phyloP scores from a whole-genome alignment of 2,888 invertebrate genomes.

The Synanthedon andrenaeformis region DNA sequence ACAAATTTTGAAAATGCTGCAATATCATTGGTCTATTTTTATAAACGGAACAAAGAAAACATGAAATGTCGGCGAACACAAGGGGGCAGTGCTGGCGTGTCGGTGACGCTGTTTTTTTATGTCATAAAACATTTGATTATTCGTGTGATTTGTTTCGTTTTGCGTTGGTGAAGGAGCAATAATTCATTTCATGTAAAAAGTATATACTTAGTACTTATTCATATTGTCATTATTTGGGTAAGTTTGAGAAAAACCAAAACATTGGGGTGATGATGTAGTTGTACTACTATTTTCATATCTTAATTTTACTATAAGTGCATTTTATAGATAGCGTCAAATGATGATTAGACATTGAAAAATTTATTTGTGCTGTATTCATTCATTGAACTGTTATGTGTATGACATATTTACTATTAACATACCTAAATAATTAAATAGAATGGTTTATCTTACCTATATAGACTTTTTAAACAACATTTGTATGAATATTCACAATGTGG shows the following conservation, averaged over 20 bases:
- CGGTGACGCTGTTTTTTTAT: conserved; percentile 52
- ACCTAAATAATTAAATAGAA: too few species aligned
- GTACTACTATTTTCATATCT: background rate
- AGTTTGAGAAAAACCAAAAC: conserved; percentile 30
- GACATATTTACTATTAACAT: too few species aligned
- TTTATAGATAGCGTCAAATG: conserved; percentile 7
- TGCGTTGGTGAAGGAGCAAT: conserved; percentile 37
- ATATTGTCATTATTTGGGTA: conserved; percentile 48
- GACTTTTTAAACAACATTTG: background rate
- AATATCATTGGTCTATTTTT: conserved; percentile 3
- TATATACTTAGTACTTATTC: conserved; percentile 12
- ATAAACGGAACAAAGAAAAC: conserved; percentile 26
- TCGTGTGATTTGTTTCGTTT: conserved; percentile 54
- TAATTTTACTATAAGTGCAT: conserved; percentile 2
- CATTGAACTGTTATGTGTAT: too few species aligned
- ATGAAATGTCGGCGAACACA: conserved; percentile 38
- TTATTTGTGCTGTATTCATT: too few species aligned
- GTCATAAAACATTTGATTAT: conserved; percentile 50
- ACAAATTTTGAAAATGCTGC: background rate
- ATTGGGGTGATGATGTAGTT: background rate
- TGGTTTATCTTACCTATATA: too few species aligned
- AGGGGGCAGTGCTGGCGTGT: conserved; percentile 36
- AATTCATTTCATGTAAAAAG: conserved; percentile 43
- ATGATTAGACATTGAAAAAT: conserved; percentile 8
- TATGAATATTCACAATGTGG: conserved; percentile 1